Conservation (phyloP, 2,888 invertebrate species). For the Drosophila ezoana region DNA sequence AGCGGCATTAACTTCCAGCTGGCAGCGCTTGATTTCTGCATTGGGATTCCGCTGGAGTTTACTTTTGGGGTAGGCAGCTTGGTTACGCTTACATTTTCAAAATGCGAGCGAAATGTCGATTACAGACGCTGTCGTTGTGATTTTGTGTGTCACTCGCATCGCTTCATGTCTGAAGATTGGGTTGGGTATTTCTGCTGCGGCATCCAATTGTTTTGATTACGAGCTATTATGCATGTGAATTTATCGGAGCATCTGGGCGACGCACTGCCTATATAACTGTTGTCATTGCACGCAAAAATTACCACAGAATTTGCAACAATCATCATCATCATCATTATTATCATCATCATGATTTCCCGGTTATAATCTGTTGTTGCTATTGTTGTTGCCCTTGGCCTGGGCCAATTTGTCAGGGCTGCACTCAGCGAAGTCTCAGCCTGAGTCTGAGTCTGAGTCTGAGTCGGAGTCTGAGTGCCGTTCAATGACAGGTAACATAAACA, state of each 20-base stretch:
- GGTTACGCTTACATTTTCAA: conserved; percentile 64
- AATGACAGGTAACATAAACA: conserved; percentile 53
- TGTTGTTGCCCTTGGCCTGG: conserved; percentile 59
- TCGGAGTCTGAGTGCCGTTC: conserved; percentile 21
- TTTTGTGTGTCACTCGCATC: conserved; percentile 10
- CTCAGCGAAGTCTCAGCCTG: neutral
- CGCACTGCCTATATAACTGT: conserved; percentile 20
- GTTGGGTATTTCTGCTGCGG: neutral
- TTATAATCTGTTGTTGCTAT: conserved; percentile 40
- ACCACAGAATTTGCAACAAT: conserved; percentile 21
- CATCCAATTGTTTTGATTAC: conserved; percentile 60
- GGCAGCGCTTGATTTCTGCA: conserved; percentile 27
- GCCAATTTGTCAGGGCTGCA: conserved; percentile 59
- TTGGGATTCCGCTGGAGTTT: conserved; percentile 41
- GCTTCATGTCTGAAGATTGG: conserved; percentile 12
- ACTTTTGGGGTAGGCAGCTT: conserved; percentile 42
- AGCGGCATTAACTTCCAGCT: conserved; percentile 11
- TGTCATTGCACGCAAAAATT: conserved; percentile 22
- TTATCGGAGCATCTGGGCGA: conserved; percentile 36
- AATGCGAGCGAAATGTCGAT: conserved; percentile 52
- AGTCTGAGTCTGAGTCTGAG: neutral
- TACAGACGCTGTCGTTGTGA: conserved; percentile 28
- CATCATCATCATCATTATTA: conserved; percentile 15
- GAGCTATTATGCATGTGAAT: conserved; percentile 42
- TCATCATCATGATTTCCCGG: conserved; percentile 45